Evolutionary conservation across 2,888 invertebrate species (phyloP), one percentile per base, ranked within the genome.

Genomic region (Trachelus troglodyta): DNA sequence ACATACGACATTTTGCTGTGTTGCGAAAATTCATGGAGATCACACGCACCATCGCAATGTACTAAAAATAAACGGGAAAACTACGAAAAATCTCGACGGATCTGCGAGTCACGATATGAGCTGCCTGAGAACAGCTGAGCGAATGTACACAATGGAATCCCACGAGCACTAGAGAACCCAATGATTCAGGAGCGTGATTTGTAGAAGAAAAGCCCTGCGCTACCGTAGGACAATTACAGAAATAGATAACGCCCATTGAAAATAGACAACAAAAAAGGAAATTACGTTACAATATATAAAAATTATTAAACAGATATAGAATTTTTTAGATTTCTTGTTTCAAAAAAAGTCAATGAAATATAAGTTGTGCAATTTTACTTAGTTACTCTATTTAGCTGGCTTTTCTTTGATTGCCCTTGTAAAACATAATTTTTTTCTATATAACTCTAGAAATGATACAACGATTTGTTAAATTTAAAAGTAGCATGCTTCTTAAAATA

Each of bases 31-130:
- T 81, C 80, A 82, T 80, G 82, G 80, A 81, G 73, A 83, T 80
- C 76, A 76, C 80, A 80, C 84, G 83, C 85, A 83, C 83, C 88
- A 88, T 88, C 83, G 84, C 86, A 81, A 86, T 86, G 79, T 79
- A 87, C 87, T 88, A 88, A 87, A 88, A 87, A 88, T 87, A 87
- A 87, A 85, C 80, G 76, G 82, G 81, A 81, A 83, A 86, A 82
- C 77, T 81, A 79, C 80, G 81, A 81, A 81, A 82, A 82, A 80
- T 82, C 75, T 81, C 79, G 77, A 23, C 23, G 79, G 77, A 81
- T 83, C 77, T 73, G 79, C 34, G 83, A 79, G 76, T 75, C 75
- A 75, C 75, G 76, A 77, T 78, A 76, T 37, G 82, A 34, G 37
- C 34, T 37, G 37, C 74, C 23, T 34, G 37, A 74, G 74, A 87